Base-by-base conservation (phyloP, 2,888 invertebrate genomes). In the Pachycephus smyrnensis region DNA sequence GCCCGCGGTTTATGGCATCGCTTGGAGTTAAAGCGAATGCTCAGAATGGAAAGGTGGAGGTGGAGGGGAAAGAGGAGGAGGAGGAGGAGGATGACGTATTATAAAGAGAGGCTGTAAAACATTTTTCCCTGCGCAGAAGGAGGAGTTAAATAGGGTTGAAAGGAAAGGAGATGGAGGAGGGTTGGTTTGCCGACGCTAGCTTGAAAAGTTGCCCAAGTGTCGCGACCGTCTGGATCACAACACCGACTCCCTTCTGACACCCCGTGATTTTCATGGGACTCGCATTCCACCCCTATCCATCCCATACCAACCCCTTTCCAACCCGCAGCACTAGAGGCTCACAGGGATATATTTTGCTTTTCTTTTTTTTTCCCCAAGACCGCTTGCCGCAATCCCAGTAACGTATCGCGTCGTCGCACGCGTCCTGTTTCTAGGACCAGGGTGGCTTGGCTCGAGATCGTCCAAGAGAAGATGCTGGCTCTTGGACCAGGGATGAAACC, bases 391-490 rank as follows among this genome's bases (percentile, higher is more conserved):
- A 71, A 71, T 71, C 12, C 71, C 33, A 31, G 31, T 69, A 30
- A 71, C 71, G 71, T 71, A 71, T 71, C 71, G 71, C 71, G 11
- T 31, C 71, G 71, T 71, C 71, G 1, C 71, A 23, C 71, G 32
- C 71, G 2, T 31, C 33, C 31, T 9, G 12, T 2, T 33, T 71
- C 71, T 0, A 12, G 71, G 71, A 31, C 33, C 79, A 73, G 80
- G 80, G 81, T 81, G 80, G 80, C 79, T 83, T 84, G 23, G 23
- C 55, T 81, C 75, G 78, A 86, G 84, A 77, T 80, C 77, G 79
- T 80, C 81, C 83, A 80, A 83, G 81, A 80, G 80, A 85, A 84
- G 85, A 86, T 87, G 85, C 86, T 85, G 83, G 84, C 84, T 85
- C 71, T 55, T 55, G 55, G 55, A 23, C 55, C 23, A 9, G 23